Evolutionary conservation across 1,140 invertebrate genomes (phyloP).

Genomic region (Hyposmocoma kahamanoa): DNA sequence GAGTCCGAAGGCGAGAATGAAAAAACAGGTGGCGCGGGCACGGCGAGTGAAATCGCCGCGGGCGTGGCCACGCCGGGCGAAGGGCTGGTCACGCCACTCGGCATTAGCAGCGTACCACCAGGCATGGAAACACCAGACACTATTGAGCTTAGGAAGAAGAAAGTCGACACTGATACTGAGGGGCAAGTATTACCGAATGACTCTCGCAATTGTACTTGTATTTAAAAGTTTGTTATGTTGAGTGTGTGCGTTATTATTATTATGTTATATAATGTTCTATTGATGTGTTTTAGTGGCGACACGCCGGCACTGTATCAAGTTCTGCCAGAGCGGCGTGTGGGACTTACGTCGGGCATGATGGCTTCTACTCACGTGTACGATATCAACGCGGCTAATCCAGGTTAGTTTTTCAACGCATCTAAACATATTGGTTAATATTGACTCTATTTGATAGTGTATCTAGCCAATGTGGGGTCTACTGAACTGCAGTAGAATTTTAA

Average conservation of each 20-base stretch:
- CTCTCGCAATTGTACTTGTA: no score
- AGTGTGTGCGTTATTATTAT: not conserved
- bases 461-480: no score
- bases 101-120: constrained; percentile 94
- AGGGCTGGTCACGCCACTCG: constrained; percentile 95
- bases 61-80: constrained; percentile 87
- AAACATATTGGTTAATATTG: no score
- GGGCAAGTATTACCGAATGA: constrained; percentile 78
- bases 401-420: no score
- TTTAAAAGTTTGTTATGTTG: no score
- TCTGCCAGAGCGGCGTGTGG: constrained; percentile 94
- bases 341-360: constrained; percentile 98
- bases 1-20: constrained; percentile 71
- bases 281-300: constrained; percentile 79
- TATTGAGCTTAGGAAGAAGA: constrained; percentile 97
- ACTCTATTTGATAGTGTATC: no score
- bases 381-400: constrained; percentile 73
- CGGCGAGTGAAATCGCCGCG: constrained; percentile 81
- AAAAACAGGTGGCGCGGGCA: no score
- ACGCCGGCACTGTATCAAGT: constrained; percentile 94
- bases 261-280: not conserved
- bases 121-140: constrained; percentile 98
- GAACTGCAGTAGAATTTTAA: no score
- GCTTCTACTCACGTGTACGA: constrained; percentile 98
- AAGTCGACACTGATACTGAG: constrained; percentile 98